Base-by-base conservation (phyloP, 1,140 invertebrate species). In the Elymnias hypermnestra region DNA sequence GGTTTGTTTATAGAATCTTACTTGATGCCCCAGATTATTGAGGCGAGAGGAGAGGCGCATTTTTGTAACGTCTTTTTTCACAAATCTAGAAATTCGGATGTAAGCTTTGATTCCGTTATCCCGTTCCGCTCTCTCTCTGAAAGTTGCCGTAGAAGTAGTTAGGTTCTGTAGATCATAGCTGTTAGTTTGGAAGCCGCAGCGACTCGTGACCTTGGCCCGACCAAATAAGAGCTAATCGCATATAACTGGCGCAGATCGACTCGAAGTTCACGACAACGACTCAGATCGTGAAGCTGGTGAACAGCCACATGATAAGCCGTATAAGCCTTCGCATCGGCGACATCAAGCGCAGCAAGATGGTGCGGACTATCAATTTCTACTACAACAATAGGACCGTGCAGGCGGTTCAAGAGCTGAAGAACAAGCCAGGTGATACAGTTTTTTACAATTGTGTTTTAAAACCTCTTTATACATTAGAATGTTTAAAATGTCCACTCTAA, bases 221-320 rank as follows among this genome's bases (percentile, higher is more conserved):
- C 40, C 39, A 57, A 42, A 56, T 66, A 63, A 70, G 63, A 55
- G 53, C 66, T 73, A 59, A 67, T 61, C 53, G 54, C 56, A 52
- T 57, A 49, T 58, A 61, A 63, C 51, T 36, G 35, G 23, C 66
- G 51, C 72, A 86, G 88, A 92, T 95, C 23, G 98, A 99, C 87
- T 97, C 97, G 0, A 97, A 98, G 87, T 99, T 97, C 73, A 99
- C 97, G 0, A 98, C 97, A 0, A 98, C 95, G 1, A 98, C 97
- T 2, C 97, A 98, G 86, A 98, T 99, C 37, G 95, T 99, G 1
- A 99, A 99, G 87, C 87, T 99, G 31, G 92, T 97, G 18, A 95
- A 95, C 33, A 95, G 95, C 72, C 95, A 99, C 70, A 97, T 94
- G 38, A 98, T 99, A 38, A 97, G 96, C 61, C 95, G 96, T 63